Percentiles rank a stretch among this genome's conserved stretches.
Evolutionary conservation across 2,797 vertebrate genomes (phyloP).

Genomic region (Myiothlypis chrysogaster): DNA sequence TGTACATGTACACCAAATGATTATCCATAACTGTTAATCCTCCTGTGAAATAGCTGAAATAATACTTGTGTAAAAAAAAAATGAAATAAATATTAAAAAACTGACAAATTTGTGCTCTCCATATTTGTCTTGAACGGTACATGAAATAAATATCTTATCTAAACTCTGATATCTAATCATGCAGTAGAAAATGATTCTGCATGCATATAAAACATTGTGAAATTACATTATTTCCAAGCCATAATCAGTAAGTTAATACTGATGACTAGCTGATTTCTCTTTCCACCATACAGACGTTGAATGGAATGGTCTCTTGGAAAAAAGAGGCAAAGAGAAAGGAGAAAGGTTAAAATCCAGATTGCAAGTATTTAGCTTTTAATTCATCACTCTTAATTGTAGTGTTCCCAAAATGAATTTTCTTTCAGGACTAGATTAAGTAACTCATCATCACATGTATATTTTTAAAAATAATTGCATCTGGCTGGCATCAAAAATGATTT

Average conservation of each 20-base stretch:
- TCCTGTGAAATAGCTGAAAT: neutral
- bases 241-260: neutral
- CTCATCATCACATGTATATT: neutral
- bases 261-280: slow-evolving; percentile 30
- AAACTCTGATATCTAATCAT: neutral
- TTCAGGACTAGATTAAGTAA: neutral
- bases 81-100: neutral
- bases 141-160: neutral
- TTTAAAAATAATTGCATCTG: neutral
- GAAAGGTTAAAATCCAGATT: slow-evolving; percentile 29
- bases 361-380: slow-evolving; percentile 22
- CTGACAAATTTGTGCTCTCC: neutral
- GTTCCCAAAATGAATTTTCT: neutral
- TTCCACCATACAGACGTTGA: neutral
- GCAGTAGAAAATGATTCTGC: neutral
- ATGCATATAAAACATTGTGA: neutral
- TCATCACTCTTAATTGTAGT: neutral
- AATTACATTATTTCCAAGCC: neutral
- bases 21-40: neutral
- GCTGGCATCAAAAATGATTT: neutral
- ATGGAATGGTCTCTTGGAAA: neutral
- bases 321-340: too few relatives aligned
- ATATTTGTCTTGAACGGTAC: neutral
- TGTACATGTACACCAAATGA: neutral
- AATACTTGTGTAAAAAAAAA: neutral